Percentiles rank a stretch among this genome's conserved stretches.
These are phyloP conservation scores for Hirtodrosophila cameraria DNA, from an alignment of 2,888 invertebrate species.

Conservation along the genomic window DNA sequence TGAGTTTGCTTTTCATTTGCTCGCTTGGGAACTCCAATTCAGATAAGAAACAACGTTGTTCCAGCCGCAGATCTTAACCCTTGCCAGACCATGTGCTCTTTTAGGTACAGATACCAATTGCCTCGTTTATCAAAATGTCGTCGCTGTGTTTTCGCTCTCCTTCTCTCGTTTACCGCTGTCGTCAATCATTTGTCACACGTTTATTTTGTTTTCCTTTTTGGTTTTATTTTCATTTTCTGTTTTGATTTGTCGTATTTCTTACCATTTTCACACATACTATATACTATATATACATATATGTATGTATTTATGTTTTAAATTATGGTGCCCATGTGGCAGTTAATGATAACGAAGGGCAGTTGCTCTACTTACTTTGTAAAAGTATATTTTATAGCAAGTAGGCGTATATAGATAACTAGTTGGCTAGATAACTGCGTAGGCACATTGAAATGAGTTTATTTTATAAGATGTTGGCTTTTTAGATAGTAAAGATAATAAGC, in stretches of 20 bases:
- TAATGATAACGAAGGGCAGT: constrained; percentile 50
- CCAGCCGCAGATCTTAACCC: constrained; percentile 61
- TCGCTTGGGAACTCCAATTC: constrained; percentile 25
- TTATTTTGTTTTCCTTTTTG: constrained; percentile 30
- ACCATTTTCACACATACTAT: constrained; percentile 28
- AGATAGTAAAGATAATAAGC: constrained; percentile 49
- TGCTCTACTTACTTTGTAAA: constrained; percentile 54
- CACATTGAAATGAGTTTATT: constrained; percentile 50
- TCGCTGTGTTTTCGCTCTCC: constrained; percentile 21
- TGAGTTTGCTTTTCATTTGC: constrained; percentile 64
- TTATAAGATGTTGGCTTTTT: constrained; percentile 57
- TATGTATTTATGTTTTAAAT: constrained; percentile 16
- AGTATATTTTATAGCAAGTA: constrained; percentile 28
- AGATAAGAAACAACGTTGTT: constrained; percentile 50
- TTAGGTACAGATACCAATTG: constrained; percentile 30
- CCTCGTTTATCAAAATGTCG: constrained; percentile 51
- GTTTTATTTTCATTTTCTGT: constrained; percentile 14
- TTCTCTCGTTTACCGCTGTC: constrained; percentile 39
- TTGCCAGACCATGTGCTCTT: constrained; percentile 45
- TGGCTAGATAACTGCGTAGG: constrained; percentile 56
- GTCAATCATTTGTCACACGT: constrained; percentile 71
- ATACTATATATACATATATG: no score
- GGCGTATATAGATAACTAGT: constrained; percentile 46
- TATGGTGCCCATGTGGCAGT: constrained; percentile 24
- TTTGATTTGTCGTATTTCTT: constrained; percentile 17